Percentiles rank a stretch among this genome's conserved stretches.
phyloP scores from a whole-genome alignment of 2,113 vertebrate species.

The Narcine bancroftii region DNA sequence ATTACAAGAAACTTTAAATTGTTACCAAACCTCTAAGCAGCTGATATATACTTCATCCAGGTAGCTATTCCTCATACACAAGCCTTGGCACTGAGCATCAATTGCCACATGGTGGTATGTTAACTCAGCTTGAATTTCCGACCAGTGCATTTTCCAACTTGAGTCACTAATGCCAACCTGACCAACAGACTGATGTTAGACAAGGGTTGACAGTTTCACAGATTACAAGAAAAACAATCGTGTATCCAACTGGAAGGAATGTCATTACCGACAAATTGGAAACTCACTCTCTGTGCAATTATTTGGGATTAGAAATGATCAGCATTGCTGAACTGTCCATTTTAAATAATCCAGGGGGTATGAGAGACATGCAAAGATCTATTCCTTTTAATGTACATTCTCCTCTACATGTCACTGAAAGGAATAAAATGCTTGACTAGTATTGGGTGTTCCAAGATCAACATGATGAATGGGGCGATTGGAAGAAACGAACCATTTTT shows the following conservation, averaged over 20 bases:
- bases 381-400: neutral
- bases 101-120: neutral
- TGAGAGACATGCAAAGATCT: neutral
- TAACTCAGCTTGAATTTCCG: neutral
- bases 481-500: neutral
- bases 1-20: neutral
- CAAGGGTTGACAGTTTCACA: neutral
- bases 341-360: neutral
- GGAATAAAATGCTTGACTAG: neutral
- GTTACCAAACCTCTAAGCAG: neutral
- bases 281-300: neutral
- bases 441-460: neutral
- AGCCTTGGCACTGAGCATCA: neutral
- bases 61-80: neutral
- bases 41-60: neutral
- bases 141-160: neutral
- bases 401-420: neutral
- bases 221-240: neutral
- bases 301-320: neutral
- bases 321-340: neutral
- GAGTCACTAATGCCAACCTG: neutral
- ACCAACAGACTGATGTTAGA: neutral
- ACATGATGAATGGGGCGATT: neutral
- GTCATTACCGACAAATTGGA: neutral
- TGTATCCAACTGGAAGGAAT: slow-evolving; percentile 3